Conservation (phyloP, 2,888 invertebrate species). For the Drosophila melanocephala region DNA sequence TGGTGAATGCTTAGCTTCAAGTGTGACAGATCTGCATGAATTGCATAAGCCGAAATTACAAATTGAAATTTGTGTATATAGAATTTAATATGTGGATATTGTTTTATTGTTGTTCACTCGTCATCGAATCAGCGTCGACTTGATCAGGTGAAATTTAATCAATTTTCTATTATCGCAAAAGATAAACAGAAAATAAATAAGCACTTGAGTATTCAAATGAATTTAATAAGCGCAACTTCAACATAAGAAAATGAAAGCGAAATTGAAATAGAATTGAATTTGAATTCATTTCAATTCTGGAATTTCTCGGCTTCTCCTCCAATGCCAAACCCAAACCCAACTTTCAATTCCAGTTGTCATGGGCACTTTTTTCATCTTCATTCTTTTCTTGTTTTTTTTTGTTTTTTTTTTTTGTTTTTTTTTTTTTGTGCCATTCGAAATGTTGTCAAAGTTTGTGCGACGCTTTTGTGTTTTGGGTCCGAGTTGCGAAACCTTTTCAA, state of each 20-base stretch:
- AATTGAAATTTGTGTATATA: not conserved
- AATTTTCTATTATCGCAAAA: not conserved
- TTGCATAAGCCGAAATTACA: not conserved
- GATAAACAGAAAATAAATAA: constrained; percentile 18
- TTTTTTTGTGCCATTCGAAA: constrained; percentile 5
- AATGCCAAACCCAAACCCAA: not conserved
- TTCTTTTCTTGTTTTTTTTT: not conserved
- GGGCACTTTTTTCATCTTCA: constrained; percentile 1
- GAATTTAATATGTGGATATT: not conserved
- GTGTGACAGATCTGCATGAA: not conserved
- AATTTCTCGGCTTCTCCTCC: constrained; percentile 5
- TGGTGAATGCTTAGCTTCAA: not conserved
- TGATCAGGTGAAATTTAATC: constrained; percentile 2
- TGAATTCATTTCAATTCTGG: constrained; percentile 18
- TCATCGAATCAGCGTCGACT: not conserved
- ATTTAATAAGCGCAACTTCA: constrained; percentile 27
- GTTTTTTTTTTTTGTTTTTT: not conserved
- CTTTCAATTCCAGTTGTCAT: constrained; percentile 32
- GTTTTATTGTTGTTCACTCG: not conserved
- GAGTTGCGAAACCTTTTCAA: constrained; percentile 38
- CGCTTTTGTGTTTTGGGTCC: constrained; percentile 26
- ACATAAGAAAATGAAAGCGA: constrained; percentile 4
- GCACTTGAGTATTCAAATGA: constrained; percentile 28
- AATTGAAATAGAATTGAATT: constrained; percentile 22
- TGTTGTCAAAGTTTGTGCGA: constrained; percentile 29